Evolutionary conservation across 2,113 vertebrate species (phyloP), one percentile per base, ranked within the genome.

Genomic region (Chloebia gouldiae): DNA sequence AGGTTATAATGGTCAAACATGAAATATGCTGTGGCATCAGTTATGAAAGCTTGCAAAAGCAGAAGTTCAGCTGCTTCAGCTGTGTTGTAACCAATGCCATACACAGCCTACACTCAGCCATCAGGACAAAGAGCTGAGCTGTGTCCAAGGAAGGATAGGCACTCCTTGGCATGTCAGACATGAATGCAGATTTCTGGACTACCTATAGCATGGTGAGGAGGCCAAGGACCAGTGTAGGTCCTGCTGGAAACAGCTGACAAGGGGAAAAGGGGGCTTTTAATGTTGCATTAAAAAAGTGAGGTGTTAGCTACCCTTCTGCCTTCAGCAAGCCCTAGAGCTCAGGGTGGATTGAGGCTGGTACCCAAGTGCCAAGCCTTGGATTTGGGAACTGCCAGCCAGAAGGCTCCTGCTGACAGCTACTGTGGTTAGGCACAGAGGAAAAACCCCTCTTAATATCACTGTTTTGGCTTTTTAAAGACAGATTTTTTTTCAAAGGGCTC

Each of bases 291-390:
- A 40, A 50, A 30, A 72, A 47, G 27, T 0, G 30, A 88, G 47
- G 27, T 2, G 2, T 47, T 84, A 50, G 33, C 40, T 64, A 21
- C 53, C 35, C 18, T 45, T 73, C 27, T 53, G 56, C 23, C 21
- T 8, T 51, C 49, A 64, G 23, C 0, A 0, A 90, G 39, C 8
- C 42, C 66, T 79, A 6, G 47, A 79, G 37, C 60, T 77, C 23
- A 20, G 37, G 54, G 40, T 18, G 16, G 21, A 22, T 51, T 0
- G 0, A 11, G 33, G 49, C 72, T 80, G 35, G 22, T 24, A 54
- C 13, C 15, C 68, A 63, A 53, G 42, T n/a, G 31, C 63, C 37
- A 60, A 77, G 45, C 27, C 88, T 10, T 30, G 45, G 40, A 77
- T 49, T 77, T 17, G 9, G 61, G 44, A 82, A 31, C 33, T 61